Evolutionary conservation across 2,888 invertebrate species (phyloP), one percentile per base, ranked within the genome.

Genomic region (Leptogaster cylindrica): DNA sequence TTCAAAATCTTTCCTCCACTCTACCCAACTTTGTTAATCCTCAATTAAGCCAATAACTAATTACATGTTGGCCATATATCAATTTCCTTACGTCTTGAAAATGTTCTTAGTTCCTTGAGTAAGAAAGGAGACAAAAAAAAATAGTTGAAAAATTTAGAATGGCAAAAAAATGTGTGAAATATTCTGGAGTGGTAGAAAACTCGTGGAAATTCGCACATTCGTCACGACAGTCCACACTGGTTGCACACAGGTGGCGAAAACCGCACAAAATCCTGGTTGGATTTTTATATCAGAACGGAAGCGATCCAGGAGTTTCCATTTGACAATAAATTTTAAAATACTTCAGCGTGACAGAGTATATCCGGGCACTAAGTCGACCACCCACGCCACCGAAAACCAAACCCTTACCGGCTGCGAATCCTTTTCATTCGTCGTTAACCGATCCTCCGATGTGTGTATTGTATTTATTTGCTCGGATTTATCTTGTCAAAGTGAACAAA

Each of bases 251-350:
- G 48, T 48, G 48, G 23, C n/a, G 23, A 25, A 48, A 23, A 23
- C 25, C 12, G 20, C 20, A 25, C 48, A 25, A 48, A 48, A 48
- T 48, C 48, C 48, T 16, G 10, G 20, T 48, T 48, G 48, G 25
- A 48, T 48, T 48, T 48, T 48, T 48, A 48, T 48, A 25, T 48
- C 25, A 23, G 48, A 23, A 48, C 48, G 23, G 5, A 20, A 48
- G 25, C 48, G 25, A 1, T 48, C 48, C 48, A 25, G 25, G 25
- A 23, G 48, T 25, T 48, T 25, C 48, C 16, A 48, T 48, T 25
- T 48, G 48, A 48, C 48, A 48, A 48, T 48, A 48, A 48, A 48
- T 48, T 48, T 48, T 48, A 48, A 48, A 48, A 48, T 48, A 48
- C 48, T 48, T 48, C 48, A 48, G 10, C 48, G 48, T 25, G 48